Base-by-base conservation (phyloP, 2,888 invertebrate genomes). In the Trypoxylon attenuatum region DNA sequence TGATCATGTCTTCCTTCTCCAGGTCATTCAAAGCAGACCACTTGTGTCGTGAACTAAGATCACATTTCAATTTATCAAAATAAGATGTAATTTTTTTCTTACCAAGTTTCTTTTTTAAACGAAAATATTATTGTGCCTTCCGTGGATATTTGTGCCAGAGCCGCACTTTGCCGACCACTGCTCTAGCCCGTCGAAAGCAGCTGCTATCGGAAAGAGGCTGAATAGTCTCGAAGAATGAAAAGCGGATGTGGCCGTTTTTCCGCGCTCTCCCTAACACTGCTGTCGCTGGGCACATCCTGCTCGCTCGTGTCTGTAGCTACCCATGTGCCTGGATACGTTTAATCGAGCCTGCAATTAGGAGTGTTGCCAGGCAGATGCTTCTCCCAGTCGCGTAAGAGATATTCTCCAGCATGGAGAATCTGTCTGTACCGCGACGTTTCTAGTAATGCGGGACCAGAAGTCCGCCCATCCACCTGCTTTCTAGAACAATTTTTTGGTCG, bases 161-260 rank as follows among this genome's bases (percentile, higher is more conserved):
- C n/a, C n/a, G n/a, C n/a, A n/a, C n/a, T n/a, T n/a, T n/a, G n/a
- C n/a, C n/a, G n/a, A n/a, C n/a, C n/a, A n/a, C n/a, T n/a, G n/a
- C n/a, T n/a, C n/a, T n/a, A n/a, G n/a, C n/a, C n/a, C n/a, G n/a
- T n/a, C 56, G 68, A 72, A 61, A 72, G 63, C 47, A 52, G 39
- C 29, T 49, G 8, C 33, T 33, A 43, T 39, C n/a, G 41, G 46
- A 27, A 58, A 18, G 42, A 23, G 10, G 18, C 50, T 51, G 29
- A 41, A 62, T 58, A 53, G 53, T 27, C 33, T 10, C 33, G 33
- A 54, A 46, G 69, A 66, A 60, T 58, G 51, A 71, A 52, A 71
- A 56, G 69, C 65, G 69, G 69, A 72, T 58, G 42, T 58, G 15
- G 53, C 45, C n/a, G 55, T 72, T 68, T 69, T 72, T 64, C 58